Base-by-base conservation (phyloP, 2,888 invertebrate genomes). In the Spilarctia lutea region DNA sequence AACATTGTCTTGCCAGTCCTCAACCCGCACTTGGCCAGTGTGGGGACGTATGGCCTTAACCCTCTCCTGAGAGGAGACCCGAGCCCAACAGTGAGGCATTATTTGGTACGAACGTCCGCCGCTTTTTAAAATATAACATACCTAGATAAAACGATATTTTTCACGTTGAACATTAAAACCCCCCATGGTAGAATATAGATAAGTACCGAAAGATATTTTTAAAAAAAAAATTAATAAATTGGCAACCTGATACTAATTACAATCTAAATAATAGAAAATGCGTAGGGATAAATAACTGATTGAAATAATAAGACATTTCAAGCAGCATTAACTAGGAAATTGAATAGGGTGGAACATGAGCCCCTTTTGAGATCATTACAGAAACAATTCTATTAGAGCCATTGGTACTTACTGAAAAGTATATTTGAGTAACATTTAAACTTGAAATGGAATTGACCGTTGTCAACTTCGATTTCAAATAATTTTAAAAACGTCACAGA, bases 371-470 rank as follows among this genome's bases (percentile, higher is more conserved):
- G 77, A 77, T 82, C 85, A 81, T 87, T 82, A 80, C 68, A 78
- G 82, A 78, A 82, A 88, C 85, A 85, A 88, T 88, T 86, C 82
- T 81, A 81, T 85, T 83, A 86, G 80, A 76, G 77, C 82, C 74
- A 79, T 80, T 75, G 78, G 75, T 78, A 72, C 75, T 71, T 76
- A 78, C 83, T 82, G 24, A 81, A 75, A 80, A 71, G 20, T 42
- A 27, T 68, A 68, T 68, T 68, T 68, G 48, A 48, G 24, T 68
- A 68, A 68, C 24, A 48, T 42, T 45, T 42, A 60, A 60, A 56
- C 56, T 27, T 27, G 27, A 27, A 70, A 39, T 70, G 35, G 18
- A 39, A 60, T 60, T 27, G 27, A 11, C 56, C 39, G 68, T 48
- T 30, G 4, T 68, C 20, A 68, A 30, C 18, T 30, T 20, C 20